Percentiles rank a stretch among this genome's conserved stretches.
Conservation (phyloP, 1,140 invertebrate genomes). For the Bombus pascuorum region DNA sequence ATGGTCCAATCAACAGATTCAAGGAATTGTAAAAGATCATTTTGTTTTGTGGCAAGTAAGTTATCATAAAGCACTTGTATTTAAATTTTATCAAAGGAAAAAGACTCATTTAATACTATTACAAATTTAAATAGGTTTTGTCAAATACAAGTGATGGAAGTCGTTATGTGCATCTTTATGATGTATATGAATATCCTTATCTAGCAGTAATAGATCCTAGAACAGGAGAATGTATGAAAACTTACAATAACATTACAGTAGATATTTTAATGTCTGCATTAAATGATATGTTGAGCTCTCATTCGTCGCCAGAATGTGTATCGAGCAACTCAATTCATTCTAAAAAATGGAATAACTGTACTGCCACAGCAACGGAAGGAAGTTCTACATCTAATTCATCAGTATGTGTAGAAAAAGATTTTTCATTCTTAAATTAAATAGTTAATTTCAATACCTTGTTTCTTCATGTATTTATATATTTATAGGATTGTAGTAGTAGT, state of each 20-base stretch:
- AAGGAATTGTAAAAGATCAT: slow-evolving; percentile 86
- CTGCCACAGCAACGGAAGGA: slow-evolving; percentile 59
- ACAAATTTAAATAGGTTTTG: slow-evolving; percentile 83
- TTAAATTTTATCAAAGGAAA: background rate
- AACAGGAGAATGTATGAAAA: slow-evolving; percentile 87
- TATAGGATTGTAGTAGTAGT: slow-evolving; percentile 59
- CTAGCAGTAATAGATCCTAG: slow-evolving; percentile 89
- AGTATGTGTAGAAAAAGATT: slow-evolving; percentile 28
- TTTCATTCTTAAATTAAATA: slow-evolving; percentile 8
- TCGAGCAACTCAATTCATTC: slow-evolving; percentile 64
- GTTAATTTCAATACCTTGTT: slow-evolving; percentile 1
- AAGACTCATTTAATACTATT: slow-evolving; percentile 21
- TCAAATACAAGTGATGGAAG: slow-evolving; percentile 87
- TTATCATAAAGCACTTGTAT: slow-evolving; percentile 15
- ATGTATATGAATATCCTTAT: slow-evolving; percentile 87
- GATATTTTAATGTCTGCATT: slow-evolving; percentile 77
- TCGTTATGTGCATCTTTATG: slow-evolving; percentile 88
- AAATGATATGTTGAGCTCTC: slow-evolving; percentile 79
- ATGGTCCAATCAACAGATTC: slow-evolving; percentile 88
- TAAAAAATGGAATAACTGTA: slow-evolving; percentile 67
- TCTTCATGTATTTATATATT: slow-evolving; percentile 25
- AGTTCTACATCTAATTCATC: slow-evolving; percentile 53
- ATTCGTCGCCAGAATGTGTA: slow-evolving; percentile 79
- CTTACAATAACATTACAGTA: slow-evolving; percentile 83
- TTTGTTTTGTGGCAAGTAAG: slow-evolving; percentile 92